Base-by-base conservation (phyloP, 1,140 invertebrate genomes). In the Drepana arcuata region DNA sequence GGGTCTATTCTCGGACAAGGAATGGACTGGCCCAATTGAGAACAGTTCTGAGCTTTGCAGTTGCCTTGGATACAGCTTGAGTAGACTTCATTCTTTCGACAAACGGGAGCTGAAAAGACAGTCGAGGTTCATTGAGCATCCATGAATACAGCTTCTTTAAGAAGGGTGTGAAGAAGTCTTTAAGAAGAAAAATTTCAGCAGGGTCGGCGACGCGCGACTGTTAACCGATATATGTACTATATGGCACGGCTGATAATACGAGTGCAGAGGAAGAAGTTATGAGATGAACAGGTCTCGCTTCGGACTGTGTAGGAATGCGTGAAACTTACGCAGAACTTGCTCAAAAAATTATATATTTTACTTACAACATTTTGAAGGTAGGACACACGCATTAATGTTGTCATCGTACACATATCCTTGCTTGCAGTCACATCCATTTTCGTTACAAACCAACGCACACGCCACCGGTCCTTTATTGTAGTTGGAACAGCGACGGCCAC, bases 401-500 rank as follows among this genome's bases (percentile, higher is more conserved):
- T n/a, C 14, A 28, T 60, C 53, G 9, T 35, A 57, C 2, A 47
- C 25, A 14, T 38, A 55, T 6, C 42, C 54, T 10, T 39, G 1
- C 27, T 33, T 48, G 24, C 61, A 65, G 13, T 55, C 44, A 25
- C 61, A 65, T 2, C 29, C 38, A 18, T 65, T 61, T 0, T 16
- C 0, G 11, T 21, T 11, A 32, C 61, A 65, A 9, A 46, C 27
- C 6, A 1, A 13, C 5, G 43, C 26, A 29, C 55, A 58, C 0
- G 21, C 12, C 7, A 30, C 16, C 0, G 18, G 33, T 9, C 6
- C 13, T 12, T 23, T 23, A 4, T 27, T 18, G 4, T 46, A 16
- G 16, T 43, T 24, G 6, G 34, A 43, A 11, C 41, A 47, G 4
- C 2, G 25, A 23, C 13, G 40, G 3, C 25, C 30, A 23, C 52